phyloP scores from a whole-genome alignment of 2,888 invertebrate genomes.

The Dynastes hyllus region DNA sequence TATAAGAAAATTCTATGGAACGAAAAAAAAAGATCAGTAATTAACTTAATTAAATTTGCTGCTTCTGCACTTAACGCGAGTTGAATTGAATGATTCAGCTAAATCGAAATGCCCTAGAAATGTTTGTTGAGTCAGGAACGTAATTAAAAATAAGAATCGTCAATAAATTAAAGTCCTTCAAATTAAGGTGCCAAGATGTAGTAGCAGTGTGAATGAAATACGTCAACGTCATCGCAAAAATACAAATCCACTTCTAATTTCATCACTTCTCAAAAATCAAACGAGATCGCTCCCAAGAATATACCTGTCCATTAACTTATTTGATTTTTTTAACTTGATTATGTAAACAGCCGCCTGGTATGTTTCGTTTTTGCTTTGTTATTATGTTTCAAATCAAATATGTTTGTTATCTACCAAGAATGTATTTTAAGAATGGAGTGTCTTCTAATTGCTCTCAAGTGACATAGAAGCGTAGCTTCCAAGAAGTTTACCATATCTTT shows the following conservation, averaged over 20 bases:
- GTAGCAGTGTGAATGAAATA: too few relatives aligned
- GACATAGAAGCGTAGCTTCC: too few relatives aligned
- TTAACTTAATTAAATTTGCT: conserved; percentile 7
- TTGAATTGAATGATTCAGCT: conserved; percentile 12
- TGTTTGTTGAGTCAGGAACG: neutral
- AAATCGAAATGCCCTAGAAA: conserved; percentile 1
- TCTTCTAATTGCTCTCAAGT: too few relatives aligned
- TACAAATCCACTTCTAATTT: conserved; percentile 8
- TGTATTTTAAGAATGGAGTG: too few relatives aligned
- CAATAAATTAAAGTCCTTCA: conserved; percentile 13
- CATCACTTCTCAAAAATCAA: neutral
- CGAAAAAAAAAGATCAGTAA: neutral
- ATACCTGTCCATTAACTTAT: neutral
- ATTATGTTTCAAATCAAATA: too few relatives aligned
- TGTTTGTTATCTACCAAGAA: too few relatives aligned
- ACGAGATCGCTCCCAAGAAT: neutral
- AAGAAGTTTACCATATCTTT: too few relatives aligned
- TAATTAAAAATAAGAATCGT: conserved; percentile 7
- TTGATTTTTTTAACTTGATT: neutral
- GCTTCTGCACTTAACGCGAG: conserved; percentile 14
- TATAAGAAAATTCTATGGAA: neutral
- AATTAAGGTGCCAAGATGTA: neutral
- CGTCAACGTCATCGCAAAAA: too few relatives aligned
- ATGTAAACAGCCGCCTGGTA: too few relatives aligned
- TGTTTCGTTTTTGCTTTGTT: too few relatives aligned